Conservation (phyloP, 1,140 invertebrate species). For the Cydia strobilella region DNA sequence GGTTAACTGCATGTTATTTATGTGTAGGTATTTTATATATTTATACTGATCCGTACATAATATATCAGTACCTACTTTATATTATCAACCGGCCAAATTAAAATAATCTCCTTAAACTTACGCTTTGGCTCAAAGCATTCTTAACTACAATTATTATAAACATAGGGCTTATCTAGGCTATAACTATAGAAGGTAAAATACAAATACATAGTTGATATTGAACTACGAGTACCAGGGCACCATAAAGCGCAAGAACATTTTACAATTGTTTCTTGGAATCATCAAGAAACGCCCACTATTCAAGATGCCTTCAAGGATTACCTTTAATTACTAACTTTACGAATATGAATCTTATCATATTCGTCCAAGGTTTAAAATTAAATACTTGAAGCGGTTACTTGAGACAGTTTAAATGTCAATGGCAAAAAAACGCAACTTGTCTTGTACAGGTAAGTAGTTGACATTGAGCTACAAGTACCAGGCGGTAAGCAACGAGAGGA, state of each 20-base stretch:
- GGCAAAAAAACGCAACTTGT: constrained; percentile 5
- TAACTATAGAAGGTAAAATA: constrained; percentile 10
- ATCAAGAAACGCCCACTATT: constrained; percentile 2
- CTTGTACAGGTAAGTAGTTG: constrained; percentile 20
- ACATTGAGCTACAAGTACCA: constrained; percentile 26
- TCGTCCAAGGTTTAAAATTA: background rate
- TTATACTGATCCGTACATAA: background rate
- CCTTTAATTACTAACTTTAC: background rate
- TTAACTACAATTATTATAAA: background rate
- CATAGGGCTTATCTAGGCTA: constrained; percentile 6
- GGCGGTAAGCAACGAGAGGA: constrained; percentile 19
- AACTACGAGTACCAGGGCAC: constrained; percentile 21
- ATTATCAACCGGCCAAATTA: background rate
- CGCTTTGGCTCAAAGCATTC: background rate
- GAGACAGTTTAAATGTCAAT: background rate
- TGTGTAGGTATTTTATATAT: no score
- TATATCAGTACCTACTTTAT: background rate
- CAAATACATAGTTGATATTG: constrained; percentile 8
- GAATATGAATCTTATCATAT: background rate
- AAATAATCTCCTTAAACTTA: background rate
- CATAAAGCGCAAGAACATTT: background rate
- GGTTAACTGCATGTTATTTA: background rate
- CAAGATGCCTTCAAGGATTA: constrained; percentile 2
- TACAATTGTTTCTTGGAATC: constrained; percentile 9
- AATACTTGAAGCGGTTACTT: background rate